phyloP scores from a whole-genome alignment of 1,140 invertebrate species.

The Chymomyza costata region DNA sequence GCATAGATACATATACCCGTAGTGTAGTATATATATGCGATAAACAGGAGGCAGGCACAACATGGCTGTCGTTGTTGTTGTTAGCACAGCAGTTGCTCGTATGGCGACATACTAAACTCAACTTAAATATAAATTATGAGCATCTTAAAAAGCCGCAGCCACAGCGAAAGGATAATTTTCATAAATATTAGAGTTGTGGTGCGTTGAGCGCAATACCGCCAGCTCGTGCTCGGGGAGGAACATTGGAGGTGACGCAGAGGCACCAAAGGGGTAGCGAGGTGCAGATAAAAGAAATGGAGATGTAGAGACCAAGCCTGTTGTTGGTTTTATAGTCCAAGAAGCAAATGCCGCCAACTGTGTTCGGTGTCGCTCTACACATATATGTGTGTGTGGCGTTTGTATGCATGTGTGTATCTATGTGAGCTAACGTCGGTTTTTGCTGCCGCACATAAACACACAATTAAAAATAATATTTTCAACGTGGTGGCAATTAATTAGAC shows the following conservation, averaged over 20 bases:
- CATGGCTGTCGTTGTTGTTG: conserved; percentile 1
- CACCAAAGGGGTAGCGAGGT: not conserved
- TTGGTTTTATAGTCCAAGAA: conserved; percentile 18
- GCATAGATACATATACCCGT: not conserved
- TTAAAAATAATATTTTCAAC: conserved; percentile 74
- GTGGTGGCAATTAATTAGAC: conserved; percentile 69
- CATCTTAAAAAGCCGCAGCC: conserved; percentile 72
- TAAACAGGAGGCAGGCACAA: not conserved
- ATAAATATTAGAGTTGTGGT: conserved; percentile 62
- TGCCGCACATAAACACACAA: conserved; percentile 61
- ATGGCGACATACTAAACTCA: conserved; percentile 66
- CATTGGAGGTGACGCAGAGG: too few relatives aligned
- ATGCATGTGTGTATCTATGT: conserved; percentile 16
- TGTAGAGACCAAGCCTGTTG: not conserved
- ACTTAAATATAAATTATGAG: conserved; percentile 74
- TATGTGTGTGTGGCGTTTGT: conserved; percentile 7
- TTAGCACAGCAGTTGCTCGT: conserved; percentile 21
- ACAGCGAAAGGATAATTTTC: conserved; percentile 73
- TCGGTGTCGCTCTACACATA: conserved; percentile 11
- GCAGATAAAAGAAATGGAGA: not conserved
- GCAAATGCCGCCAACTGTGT: conserved; percentile 22
- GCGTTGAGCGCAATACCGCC: too few relatives aligned
- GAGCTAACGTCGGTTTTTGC: conserved; percentile 33
- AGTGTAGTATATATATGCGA: conserved; percentile 21
- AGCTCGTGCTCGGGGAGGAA: too few relatives aligned